Evolutionary conservation across 23 tunicate genomes (phyloP).

Genomic region (Phallusia fumigata): DNA sequence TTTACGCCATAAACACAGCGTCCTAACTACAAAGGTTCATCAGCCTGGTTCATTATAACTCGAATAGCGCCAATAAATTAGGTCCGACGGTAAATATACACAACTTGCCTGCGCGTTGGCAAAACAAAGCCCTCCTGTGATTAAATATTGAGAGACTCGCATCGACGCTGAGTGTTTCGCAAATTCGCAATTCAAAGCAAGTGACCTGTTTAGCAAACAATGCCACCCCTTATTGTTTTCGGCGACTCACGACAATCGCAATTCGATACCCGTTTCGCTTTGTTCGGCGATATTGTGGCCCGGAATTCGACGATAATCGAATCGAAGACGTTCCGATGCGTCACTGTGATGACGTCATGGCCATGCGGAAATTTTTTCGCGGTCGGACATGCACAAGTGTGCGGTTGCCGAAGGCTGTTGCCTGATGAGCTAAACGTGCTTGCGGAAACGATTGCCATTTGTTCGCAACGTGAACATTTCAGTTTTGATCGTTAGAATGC

Average conservation of each 20-base stretch:
- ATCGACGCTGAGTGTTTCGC: conserved; percentile 10
- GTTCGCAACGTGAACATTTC: too few species aligned
- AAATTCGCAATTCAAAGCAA: conserved; percentile 8
- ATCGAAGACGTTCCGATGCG: neutral
- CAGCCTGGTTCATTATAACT: too few species aligned
- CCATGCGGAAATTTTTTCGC: too few species aligned
- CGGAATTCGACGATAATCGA: conserved; percentile 5
- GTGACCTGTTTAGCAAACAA: conserved; percentile 13
- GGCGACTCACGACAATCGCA: neutral
- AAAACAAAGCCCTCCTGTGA: neutral
- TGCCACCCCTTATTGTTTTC: neutral
- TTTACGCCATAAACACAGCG: too few species aligned
- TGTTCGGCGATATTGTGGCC: neutral
- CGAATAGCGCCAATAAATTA: neutral
- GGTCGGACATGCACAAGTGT: too few species aligned
- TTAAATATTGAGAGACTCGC: neutral
- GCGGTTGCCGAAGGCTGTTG: too few species aligned
- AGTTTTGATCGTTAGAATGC: too few species aligned
- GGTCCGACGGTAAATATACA: neutral
- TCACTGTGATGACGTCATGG: neutral
- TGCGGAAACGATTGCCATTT: too few species aligned
- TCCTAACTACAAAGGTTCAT: too few species aligned
- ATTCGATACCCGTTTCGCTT: neutral
- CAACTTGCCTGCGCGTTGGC: neutral
- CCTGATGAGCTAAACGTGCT: too few species aligned